phyloP scores from a whole-genome alignment of 2,113 vertebrate species.

The Pavo muticus region DNA sequence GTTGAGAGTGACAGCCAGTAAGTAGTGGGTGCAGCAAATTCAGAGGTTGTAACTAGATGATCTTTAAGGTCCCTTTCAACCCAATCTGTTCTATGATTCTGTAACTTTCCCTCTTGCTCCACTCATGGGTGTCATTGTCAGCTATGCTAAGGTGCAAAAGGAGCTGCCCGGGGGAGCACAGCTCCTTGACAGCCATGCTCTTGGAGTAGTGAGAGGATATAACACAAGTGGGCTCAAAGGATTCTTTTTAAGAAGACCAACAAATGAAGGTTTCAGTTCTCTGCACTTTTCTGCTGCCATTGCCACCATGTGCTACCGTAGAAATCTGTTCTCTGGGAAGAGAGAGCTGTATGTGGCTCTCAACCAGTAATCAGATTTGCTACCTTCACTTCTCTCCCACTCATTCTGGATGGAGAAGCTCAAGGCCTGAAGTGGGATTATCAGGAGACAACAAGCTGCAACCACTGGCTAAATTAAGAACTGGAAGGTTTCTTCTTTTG shows the following conservation, averaged over 20 bases:
- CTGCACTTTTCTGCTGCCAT: neutral
- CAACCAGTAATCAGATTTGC: neutral
- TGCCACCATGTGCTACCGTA: neutral
- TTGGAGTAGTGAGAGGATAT: neutral
- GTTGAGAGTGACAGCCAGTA: neutral
- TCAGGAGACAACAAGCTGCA: neutral
- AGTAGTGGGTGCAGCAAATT: rapidly evolving
- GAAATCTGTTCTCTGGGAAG: neutral
- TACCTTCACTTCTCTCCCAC: neutral
- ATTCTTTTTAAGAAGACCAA: neutral
- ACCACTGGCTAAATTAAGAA: neutral
- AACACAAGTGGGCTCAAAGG: neutral
- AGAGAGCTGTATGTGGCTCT: neutral
- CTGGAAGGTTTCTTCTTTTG: neutral
- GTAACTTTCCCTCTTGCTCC: neutral
- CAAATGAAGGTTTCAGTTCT: neutral
- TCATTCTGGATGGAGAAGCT: neutral
- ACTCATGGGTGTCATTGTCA: neutral
- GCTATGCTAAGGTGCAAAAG: neutral
- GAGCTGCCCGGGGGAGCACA: neutral
- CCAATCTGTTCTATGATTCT: neutral
- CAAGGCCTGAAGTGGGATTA: neutral
- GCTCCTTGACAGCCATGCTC: neutral
- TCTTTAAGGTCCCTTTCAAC: neutral
- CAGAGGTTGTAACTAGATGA: neutral